phyloP scores from a whole-genome alignment of 2,113 vertebrate genomes.

The Elanoides forficatus region DNA sequence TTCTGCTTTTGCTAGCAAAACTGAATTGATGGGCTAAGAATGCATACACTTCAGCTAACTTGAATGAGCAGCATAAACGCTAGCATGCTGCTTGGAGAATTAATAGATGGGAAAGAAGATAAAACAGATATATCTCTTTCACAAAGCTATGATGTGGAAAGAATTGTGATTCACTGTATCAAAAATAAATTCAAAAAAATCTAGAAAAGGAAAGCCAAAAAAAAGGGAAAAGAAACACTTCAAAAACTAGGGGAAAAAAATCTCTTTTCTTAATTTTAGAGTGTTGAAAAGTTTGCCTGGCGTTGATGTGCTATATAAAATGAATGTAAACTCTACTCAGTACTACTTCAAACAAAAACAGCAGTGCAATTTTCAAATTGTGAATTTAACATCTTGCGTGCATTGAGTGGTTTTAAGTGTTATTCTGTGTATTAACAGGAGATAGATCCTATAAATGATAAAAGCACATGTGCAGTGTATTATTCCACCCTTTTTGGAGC shows the following conservation, averaged over 20 bases:
- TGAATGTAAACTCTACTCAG: background rate
- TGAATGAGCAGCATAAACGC: background rate
- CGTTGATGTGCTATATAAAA: background rate
- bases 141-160: background rate
- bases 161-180: background rate
- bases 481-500: background rate
- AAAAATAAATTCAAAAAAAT: background rate
- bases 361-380: background rate
- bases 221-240: background rate
- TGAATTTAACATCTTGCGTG: background rate
- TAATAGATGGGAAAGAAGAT: background rate
- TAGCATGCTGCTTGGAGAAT: background rate
- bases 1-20: background rate
- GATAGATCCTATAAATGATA: background rate
- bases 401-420: background rate
- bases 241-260: accelerated
- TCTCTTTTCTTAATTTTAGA: background rate
- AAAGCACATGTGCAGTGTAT: background rate
- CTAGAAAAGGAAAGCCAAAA: background rate
- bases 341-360: background rate
- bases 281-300: background rate
- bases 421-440: background rate
- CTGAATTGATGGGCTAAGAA: background rate
- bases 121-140: background rate
- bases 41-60: background rate